Conservation (phyloP, 2,113 vertebrate genomes). For the Progne subis region DNA sequence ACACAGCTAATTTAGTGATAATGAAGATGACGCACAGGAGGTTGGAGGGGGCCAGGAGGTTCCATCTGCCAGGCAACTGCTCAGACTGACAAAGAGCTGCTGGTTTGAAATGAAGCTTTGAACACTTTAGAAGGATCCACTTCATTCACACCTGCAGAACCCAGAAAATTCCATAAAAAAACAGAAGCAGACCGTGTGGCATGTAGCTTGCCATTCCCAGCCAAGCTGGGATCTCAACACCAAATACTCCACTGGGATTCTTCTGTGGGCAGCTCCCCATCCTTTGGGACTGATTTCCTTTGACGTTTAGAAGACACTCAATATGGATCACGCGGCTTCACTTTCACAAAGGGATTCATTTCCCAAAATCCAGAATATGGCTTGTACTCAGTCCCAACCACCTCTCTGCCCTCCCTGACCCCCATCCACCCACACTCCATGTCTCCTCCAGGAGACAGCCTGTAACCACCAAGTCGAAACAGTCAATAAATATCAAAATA, state of each 20-base stretch:
- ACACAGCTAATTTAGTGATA: not conserved
- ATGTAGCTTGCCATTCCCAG: not conserved
- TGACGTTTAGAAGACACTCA: not conserved
- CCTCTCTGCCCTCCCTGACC: not conserved
- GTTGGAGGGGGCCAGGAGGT: not conserved
- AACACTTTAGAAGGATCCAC: not conserved
- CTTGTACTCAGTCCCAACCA: not conserved
- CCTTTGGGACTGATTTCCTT: not conserved
- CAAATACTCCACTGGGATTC: not conserved
- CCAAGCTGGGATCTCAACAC: not conserved
- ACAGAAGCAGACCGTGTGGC: not conserved
- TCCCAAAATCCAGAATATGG: not conserved
- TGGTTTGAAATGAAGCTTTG: not conserved
- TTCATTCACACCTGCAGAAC: not conserved
- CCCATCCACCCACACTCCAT: not conserved
- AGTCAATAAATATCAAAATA: not conserved
- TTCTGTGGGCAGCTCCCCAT: not conserved
- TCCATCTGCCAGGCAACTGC: not conserved
- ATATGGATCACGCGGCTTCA: not conserved
- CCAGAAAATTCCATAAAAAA: not conserved
- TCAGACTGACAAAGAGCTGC: not conserved
- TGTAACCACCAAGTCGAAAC: not conserved
- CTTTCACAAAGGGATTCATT: not conserved
- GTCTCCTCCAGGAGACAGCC: not conserved
- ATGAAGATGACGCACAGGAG: not conserved